Base-by-base conservation (phyloP, 1,140 invertebrate species). In the Drosophila sulfurigaster region DNA sequence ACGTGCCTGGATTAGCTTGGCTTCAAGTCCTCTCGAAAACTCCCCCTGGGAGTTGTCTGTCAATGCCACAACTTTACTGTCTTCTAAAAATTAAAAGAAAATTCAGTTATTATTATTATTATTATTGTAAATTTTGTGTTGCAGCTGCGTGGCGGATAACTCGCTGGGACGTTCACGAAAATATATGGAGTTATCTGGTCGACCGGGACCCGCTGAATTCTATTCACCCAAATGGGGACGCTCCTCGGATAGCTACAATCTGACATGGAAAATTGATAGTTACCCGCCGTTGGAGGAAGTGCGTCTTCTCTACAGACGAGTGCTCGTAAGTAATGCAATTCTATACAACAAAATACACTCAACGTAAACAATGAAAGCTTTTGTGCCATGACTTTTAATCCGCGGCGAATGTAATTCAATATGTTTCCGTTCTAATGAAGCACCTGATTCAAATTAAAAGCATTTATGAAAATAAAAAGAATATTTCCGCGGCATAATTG, bases 141-240 rank as follows among this genome's bases (percentile, higher is more conserved):
- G 67, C 93, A 96, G 95, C 71, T 96, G 96, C 80, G 94, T 95
- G 20, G 95, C 95, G 0, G 94, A 95, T 82, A 96, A 96, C 91
- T 95, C 94, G 48, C 93, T 96, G 43, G 96, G 96, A 30, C 93
- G 95, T 2, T 94, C 95, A 2, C 94, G 95, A 35, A 94, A 95
- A 73, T 95, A 95, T 86, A 95, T 95, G 78, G 95, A 95, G 79
- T 92, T 95, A 57, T 95, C 95, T 2, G 95, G 95, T 0, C 94
- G 95, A 48, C 95, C 95, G 0, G 95, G 95, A n/a, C 94, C 95
- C 8, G 95, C 95, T 16, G 93, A 94, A 54, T 95, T 96, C 87
- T 94, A 94, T 8, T 95, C 95, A 11, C 93, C 94, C 5, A 94
- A 94, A 41, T 94, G 95, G 72, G 95, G 95, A 8, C 93, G 93